Evolutionary conservation across 2,888 invertebrate species (phyloP), one percentile per base, ranked within the genome.

Genomic region (Lordiphosa fenestrarum): DNA sequence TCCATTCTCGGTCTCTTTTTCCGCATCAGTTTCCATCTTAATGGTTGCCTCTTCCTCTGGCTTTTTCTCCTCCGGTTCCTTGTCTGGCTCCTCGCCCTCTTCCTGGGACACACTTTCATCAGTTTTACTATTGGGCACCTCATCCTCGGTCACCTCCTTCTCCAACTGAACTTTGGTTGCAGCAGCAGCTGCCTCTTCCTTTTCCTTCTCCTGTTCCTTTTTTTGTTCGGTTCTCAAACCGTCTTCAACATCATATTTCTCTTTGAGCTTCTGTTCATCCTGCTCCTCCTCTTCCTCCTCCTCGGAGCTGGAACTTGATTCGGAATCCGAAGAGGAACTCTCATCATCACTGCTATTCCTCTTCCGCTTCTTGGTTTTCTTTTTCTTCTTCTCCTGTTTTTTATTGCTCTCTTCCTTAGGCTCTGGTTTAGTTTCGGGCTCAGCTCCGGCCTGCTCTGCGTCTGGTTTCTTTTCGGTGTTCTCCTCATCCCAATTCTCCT

Each of bases 231-330:
- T 61, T 42, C 64, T 60, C 41, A 83, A 25, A 0, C 80, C 72
- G 7, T 71, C 57, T 36, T 70, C 87, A 15, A 88, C 76, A 53
- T 87, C 87, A 55, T 87, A 88, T 56, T 87, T 87, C 13, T 69
- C 66, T 38, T 89, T 86, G 85, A 90, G 73, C 89, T 90, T 72
- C 90, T 85, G 83, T 35, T 85, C 86, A 48, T 84, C 85, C 7
- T 86, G 85, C 6, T 80, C 75, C 52, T 76, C 78, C 47, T 73
- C 81, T 7, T 85, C 87, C 6, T 90, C 90, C 6, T 90, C 90
- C 19, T 87, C 84, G 7, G 85, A 85, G 58, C 80, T 66, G 40
- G 78, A 80, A 62, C 85, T 71, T n/a, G 85, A 75, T 51, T 88
- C 23, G 1, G 84, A 53, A 1, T 80, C 78, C 4, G 84, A 73